A percentile compares a stretch with the other conserved stretches of the same genome.
Evolutionary conservation across 2,113 vertebrate genomes (phyloP).

Genomic region (Vidua macroura): DNA sequence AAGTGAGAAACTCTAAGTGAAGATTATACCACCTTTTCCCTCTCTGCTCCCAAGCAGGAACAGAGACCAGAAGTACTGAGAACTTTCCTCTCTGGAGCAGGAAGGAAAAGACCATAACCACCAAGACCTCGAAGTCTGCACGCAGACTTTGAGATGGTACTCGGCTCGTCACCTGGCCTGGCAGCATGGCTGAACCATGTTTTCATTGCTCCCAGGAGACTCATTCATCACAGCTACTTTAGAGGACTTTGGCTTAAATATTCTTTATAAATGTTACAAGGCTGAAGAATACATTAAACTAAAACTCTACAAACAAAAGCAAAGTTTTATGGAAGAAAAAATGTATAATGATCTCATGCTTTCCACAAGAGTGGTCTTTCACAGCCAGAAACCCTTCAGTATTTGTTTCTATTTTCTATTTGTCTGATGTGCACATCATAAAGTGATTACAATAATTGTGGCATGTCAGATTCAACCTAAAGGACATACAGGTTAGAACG

Average conservation of each 20-base stretch:
- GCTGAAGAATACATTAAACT: not conserved
- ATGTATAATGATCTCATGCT: not conserved
- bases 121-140: not conserved
- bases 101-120: not conserved
- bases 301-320: not conserved
- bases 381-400: not conserved
- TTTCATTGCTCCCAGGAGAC: not conserved
- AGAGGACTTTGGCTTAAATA: not conserved
- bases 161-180: not conserved
- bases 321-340: not conserved
- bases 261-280: not conserved
- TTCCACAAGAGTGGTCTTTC: constrained; percentile 4
- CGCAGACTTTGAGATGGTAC: not conserved
- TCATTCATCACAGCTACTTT: not conserved
- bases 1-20: not conserved
- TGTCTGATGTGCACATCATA: not conserved
- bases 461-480: not conserved
- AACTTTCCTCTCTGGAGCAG: not conserved
- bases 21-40: not conserved
- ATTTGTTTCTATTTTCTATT: constrained; percentile 29
- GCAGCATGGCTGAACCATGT: fast-evolving
- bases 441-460: not conserved
- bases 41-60: not conserved
- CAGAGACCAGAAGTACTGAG: not conserved
- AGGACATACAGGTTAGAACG: constrained; percentile 14